Base-by-base conservation (phyloP, 2,113 vertebrate species). In the Rhadina sibilatrix region DNA sequence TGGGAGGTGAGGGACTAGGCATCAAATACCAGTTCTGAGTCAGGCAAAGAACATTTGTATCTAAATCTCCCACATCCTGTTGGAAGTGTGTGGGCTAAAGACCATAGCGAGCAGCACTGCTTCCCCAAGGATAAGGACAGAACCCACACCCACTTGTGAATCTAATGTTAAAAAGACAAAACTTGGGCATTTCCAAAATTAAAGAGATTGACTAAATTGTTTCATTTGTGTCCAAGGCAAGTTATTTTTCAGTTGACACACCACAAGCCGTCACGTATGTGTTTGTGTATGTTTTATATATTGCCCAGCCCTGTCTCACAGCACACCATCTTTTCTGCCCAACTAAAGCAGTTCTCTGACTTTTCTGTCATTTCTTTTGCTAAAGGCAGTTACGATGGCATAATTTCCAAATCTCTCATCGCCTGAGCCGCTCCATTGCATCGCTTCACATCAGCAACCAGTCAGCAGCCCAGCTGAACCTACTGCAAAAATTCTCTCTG, bases 401-500 rank as follows among this genome's bases (percentile, higher is more conserved):
- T 31, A 99, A 99, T 94, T 99, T 99, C 97, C 99, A 99, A 97
- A 98, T 99, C 77, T 99, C 99, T 17, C 99, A 99, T 96, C 97
- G 97, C 82, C 98, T 99, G 15, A 99, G 98, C 97, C 98, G 97
- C 33, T 98, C 98, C 16, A 94, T 98, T 7, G 98, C 98, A 11
- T 99, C 98, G 0, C 98, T 99, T 82, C 99, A 99, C 96, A 99
- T 99, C 94, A 99, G 98, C 96, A 99, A 98, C 97, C 99, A 99
- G 94, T 99, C 99, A 20, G 99, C 99, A 60, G 97, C 98, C 68
- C 99, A 99, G 92, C 98, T 99, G 93, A 99, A 98, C 90, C 98
- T 99, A 75, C 97, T 99, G 80, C 99, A 99, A 80, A 99, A 98
- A 93, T 99, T 99, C 97, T 99, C 99, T 7, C 97, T 99, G 77